Percentiles rank a stretch among this genome's conserved stretches.
phyloP scores from a whole-genome alignment of 2,797 vertebrate species.

The Aselliscus stoliczkanus region DNA sequence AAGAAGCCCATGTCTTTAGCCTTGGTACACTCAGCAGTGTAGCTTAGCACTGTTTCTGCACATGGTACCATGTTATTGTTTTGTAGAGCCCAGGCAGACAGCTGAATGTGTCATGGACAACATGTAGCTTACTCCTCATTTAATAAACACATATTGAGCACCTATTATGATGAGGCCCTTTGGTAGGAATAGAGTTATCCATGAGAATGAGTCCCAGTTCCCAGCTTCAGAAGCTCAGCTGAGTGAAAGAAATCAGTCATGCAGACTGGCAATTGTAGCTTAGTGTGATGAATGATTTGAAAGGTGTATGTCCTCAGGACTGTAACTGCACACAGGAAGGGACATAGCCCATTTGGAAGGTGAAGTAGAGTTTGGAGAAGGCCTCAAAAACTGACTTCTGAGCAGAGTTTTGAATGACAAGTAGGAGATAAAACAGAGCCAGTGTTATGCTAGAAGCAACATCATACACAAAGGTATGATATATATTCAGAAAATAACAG shows the following conservation, averaged over 20 bases:
- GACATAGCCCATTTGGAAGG: not conserved
- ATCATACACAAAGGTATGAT: not conserved
- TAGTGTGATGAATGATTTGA: not conserved
- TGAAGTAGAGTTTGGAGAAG: not conserved
- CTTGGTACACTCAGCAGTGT: not conserved
- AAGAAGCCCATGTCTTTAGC: conserved; percentile 16
- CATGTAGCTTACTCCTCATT: not conserved
- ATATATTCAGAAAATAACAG: not conserved
- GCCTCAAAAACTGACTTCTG: not conserved
- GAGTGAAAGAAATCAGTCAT: not conserved
- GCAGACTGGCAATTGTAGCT: not conserved
- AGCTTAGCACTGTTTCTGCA: not conserved
- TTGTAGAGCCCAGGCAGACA: not conserved
- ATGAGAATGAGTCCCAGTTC: not conserved
- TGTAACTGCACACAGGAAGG: not conserved
- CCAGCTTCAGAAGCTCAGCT: not conserved
- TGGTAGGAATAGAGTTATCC: not conserved
- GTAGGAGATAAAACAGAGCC: not conserved
- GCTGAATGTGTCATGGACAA: not conserved
- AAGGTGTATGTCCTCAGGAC: not conserved
- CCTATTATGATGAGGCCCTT: not conserved
- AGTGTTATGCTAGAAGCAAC: not conserved
- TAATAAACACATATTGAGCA: not conserved
- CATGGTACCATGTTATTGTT: not conserved
- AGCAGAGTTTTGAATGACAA: not conserved